Base-by-base conservation (phyloP, 2,888 invertebrate genomes). In the Abrostola tripartita region DNA sequence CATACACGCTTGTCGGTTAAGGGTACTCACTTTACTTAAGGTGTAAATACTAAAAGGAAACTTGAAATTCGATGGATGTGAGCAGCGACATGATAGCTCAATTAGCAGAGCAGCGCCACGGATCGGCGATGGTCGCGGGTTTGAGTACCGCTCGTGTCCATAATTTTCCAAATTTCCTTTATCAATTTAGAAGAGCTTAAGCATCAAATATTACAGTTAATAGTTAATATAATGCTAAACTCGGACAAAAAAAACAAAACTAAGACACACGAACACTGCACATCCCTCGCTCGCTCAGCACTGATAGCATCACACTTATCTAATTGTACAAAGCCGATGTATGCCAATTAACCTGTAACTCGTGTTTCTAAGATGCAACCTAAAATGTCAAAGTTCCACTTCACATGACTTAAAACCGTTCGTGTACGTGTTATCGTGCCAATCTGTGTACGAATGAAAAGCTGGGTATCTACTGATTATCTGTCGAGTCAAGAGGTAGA, bases 301-400 rank as follows among this genome's bases (percentile, higher is more conserved):
- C 5, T 47, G 64, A 71, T 71, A 51, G 44, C n/a, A 71, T 74
- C 62, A 36, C 37, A 54, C 52, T 57, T 44, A 55, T 73, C 52
- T 74, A 64, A 74, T 71, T 68, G 74, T 51, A 57, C 57, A 61
- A 68, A 72, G 61, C 71, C 71, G 37, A 74, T 74, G 71, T 69
- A 69, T 64, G 41, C 70, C 71, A 72, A 72, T 72, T 72, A 72
- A 72, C 71, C 71, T 49, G 74, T 68, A 63, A 71, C 63, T 64
- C 74, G 60, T 72, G 70, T 47, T 38, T 41, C 4, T 7, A 5
- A 73, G 74, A 74, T 72, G 74, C 61, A 69, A 61, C 51, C 74
- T 64, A 56, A 74, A 72, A 72, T 72, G 71, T 74, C 71, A 72
- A 49, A 40, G 71, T 69, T 69, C 71, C 38, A 61, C 52, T 72